Evolutionary conservation across 2,113 vertebrate species (phyloP).

Genomic region (Seriola aureovittata): DNA sequence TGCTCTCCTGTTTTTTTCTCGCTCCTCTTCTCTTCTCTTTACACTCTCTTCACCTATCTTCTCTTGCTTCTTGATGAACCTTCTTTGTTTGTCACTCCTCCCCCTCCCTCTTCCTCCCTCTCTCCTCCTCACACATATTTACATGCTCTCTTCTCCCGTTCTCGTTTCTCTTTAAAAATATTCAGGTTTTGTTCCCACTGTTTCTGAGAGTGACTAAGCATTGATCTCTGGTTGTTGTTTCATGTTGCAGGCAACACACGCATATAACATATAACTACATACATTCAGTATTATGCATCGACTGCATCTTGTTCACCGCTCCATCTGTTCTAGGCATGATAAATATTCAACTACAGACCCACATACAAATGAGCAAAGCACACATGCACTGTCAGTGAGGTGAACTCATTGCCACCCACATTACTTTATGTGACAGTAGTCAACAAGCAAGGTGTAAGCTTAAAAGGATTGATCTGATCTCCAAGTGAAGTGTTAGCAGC

Average conservation of each 20-base stretch:
- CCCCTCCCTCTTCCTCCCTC: constrained; percentile 2
- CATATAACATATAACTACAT: constrained; percentile 7
- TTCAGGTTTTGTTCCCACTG: background rate
- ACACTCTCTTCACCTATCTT: constrained; percentile 20
- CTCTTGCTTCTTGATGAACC: constrained; percentile 42
- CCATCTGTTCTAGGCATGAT: constrained; percentile 33
- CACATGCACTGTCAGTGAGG: background rate
- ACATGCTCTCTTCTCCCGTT: constrained; percentile 3
- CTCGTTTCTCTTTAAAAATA: constrained; percentile 21
- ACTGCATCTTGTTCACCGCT: constrained; percentile 35
- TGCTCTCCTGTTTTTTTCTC: constrained; percentile 22
- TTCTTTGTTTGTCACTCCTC: constrained; percentile 31
- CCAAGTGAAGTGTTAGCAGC: background rate
- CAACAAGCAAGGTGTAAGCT: background rate
- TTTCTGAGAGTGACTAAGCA: constrained; percentile 19
- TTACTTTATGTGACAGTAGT: constrained; percentile 9
- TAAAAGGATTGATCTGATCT: constrained; percentile 17
- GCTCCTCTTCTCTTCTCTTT: constrained; percentile 14
- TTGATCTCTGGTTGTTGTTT: constrained; percentile 18
- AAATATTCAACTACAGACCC: constrained; percentile 21
- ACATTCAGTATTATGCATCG: constrained; percentile 9
- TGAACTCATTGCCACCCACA: background rate
- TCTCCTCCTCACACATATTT: constrained; percentile 5
- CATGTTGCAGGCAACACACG: background rate
- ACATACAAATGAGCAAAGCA: constrained; percentile 27